phyloP scores from a whole-genome alignment of 2,113 vertebrate genomes.

The Vicugna pacos region DNA sequence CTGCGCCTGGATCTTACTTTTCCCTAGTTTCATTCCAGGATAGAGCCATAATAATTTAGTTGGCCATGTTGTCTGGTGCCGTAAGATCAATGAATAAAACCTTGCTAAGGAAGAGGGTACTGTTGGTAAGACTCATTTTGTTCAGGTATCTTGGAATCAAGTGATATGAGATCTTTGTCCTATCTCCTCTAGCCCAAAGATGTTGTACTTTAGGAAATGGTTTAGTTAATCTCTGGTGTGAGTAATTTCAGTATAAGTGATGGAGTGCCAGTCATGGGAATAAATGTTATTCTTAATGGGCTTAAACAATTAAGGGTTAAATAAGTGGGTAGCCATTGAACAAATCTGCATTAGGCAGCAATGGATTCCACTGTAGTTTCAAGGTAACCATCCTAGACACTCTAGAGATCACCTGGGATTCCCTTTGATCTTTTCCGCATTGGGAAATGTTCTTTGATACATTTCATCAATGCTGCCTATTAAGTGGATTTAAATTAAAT shows the following conservation, averaged over 20 bases:
- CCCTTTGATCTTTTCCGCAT: not conserved
- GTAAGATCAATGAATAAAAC: not conserved
- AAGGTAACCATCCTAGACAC: not conserved
- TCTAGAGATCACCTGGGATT: not conserved
- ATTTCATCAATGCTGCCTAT: not conserved
- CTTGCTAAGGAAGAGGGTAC: not conserved
- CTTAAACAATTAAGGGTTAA: not conserved
- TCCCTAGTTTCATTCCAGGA: not conserved
- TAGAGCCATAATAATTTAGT: not conserved
- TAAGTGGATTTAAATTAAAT: slow-evolving; percentile 27
- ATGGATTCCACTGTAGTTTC: not conserved
- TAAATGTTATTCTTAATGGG: slow-evolving; percentile 20
- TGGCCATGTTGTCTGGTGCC: not conserved
- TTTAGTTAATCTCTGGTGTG: not conserved
- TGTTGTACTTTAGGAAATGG: not conserved
- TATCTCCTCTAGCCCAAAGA: not conserved
- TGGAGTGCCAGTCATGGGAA: not conserved
- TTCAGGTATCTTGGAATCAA: not conserved
- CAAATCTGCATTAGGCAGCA: not conserved
- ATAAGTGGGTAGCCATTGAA: not conserved
- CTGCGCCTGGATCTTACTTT: not conserved
- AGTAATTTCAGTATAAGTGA: not conserved
- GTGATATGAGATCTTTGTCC: not conserved
- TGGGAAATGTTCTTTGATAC: not conserved
- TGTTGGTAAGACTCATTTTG: not conserved